Evolutionary conservation across 2,888 invertebrate genomes (phyloP).

Genomic region (Spilarctia lutea): DNA sequence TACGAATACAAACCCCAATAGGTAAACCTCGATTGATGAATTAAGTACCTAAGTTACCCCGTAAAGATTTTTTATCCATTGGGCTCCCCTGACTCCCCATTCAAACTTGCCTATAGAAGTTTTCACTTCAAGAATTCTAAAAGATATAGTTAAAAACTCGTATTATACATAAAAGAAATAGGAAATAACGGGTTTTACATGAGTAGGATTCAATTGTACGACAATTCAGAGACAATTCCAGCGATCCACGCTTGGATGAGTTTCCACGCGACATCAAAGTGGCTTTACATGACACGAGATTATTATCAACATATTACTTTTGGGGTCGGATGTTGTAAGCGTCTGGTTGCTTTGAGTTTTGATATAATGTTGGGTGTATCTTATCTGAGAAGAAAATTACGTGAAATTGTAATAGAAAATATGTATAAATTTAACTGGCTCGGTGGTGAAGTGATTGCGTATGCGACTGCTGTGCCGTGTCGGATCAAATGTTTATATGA

Average conservation of each 20-base stretch:
- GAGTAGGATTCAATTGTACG: slow-evolving; percentile 42
- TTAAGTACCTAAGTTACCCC: too few relatives aligned
- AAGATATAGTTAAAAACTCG: not conserved
- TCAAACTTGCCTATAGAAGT: too few relatives aligned
- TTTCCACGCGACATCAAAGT: slow-evolving; percentile 32
- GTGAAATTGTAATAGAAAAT: not conserved
- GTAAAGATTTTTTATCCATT: too few relatives aligned
- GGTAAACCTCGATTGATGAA: too few relatives aligned
- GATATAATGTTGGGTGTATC: not conserved
- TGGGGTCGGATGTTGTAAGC: not conserved
- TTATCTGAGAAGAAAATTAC: not conserved
- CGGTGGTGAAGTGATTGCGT: too few relatives aligned
- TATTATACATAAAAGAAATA: not conserved
- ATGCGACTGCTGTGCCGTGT: too few relatives aligned
- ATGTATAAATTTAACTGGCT: not conserved
- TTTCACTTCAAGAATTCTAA: not conserved
- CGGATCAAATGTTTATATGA: too few relatives aligned
- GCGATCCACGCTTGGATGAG: slow-evolving; percentile 32
- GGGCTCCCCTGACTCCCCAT: too few relatives aligned
- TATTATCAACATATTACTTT: slow-evolving; percentile 28
- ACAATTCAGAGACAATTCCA: slow-evolving; percentile 48
- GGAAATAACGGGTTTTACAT: slow-evolving; percentile 17
- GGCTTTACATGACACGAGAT: slow-evolving; percentile 31
- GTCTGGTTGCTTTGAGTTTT: not conserved
- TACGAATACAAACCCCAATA: too few relatives aligned